Evolutionary conservation across 2,888 invertebrate species (phyloP).

Genomic region (Pammene aurita): DNA sequence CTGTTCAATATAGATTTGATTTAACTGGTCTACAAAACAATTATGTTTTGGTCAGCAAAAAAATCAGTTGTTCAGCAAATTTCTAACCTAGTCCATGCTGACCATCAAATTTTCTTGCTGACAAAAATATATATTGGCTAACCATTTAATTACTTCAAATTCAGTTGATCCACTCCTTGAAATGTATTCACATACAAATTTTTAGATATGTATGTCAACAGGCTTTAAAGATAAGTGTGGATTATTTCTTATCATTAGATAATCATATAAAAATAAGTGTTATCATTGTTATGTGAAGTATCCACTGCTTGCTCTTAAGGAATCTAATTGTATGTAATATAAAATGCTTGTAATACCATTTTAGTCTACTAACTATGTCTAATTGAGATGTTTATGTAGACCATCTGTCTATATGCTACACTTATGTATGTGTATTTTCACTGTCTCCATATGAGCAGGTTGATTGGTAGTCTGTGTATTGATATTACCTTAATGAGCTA

Average conservation of each 20-base stretch:
- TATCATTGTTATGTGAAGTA: constrained; percentile 38
- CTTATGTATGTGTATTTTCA: constrained; percentile 39
- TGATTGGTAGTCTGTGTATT: constrained; percentile 50
- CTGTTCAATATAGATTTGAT: too few relatives aligned
- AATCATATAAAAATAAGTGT: constrained; percentile 26
- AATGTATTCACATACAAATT: too few relatives aligned
- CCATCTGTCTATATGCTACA: too few relatives aligned
- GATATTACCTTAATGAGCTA: constrained; percentile 46
- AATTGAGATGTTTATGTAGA: constrained; percentile 8
- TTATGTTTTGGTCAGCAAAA: too few relatives aligned
- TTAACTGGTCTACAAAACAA: too few relatives aligned
- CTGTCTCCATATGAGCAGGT: constrained; percentile 49
- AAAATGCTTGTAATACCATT: constrained; percentile 23
- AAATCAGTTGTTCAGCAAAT: too few relatives aligned
- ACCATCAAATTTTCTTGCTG: too few relatives aligned
- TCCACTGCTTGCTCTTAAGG: constrained; percentile 44
- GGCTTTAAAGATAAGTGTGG: constrained; percentile 33
- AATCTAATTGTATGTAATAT: constrained; percentile 27
- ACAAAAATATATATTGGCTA: too few relatives aligned
- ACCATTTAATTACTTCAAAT: too few relatives aligned
- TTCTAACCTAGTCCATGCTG: too few relatives aligned
- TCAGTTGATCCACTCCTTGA: too few relatives aligned
- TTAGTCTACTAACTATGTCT: constrained; percentile 43
- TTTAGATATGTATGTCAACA: constrained; percentile 10
- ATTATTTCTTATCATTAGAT: constrained; percentile 37